phyloP scores from a whole-genome alignment of 2,113 vertebrate species.

The Strix aluco region DNA sequence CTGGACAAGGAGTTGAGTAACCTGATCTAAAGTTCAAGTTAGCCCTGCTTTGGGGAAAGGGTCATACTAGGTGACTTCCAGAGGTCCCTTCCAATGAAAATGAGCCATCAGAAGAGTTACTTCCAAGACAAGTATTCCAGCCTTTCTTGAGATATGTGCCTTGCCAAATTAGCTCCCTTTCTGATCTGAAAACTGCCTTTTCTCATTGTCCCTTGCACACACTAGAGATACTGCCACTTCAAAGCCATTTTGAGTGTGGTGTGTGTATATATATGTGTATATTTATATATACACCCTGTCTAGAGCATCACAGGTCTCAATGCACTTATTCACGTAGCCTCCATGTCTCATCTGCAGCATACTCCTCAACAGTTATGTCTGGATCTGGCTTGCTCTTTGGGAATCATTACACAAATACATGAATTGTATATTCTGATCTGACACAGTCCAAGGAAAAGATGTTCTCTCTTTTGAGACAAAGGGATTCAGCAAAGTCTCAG shows the following conservation, averaged over 20 bases:
- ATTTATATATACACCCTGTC: no score
- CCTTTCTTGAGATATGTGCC: background rate
- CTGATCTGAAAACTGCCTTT: background rate
- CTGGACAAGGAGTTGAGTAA: background rate
- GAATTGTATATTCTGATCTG: background rate
- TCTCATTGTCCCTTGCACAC: background rate
- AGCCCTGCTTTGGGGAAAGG: background rate
- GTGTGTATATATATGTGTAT: rapidly evolving
- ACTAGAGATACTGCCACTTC: background rate
- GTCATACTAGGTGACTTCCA: background rate
- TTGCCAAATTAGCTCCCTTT: background rate
- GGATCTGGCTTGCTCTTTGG: background rate
- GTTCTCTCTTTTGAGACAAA: background rate
- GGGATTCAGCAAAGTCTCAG: background rate
- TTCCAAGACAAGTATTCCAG: background rate
- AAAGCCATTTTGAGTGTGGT: background rate
- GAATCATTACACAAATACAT: background rate
- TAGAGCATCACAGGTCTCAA: background rate
- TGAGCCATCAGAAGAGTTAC: background rate
- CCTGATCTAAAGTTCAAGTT: background rate
- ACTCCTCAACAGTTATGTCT: background rate
- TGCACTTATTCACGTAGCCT: rapidly evolving
- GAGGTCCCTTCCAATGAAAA: background rate
- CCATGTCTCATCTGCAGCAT: background rate
- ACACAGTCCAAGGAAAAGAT: background rate